Evolutionary conservation across 2,888 invertebrate species (phyloP).

Genomic region (Agonopterix heracliana): DNA sequence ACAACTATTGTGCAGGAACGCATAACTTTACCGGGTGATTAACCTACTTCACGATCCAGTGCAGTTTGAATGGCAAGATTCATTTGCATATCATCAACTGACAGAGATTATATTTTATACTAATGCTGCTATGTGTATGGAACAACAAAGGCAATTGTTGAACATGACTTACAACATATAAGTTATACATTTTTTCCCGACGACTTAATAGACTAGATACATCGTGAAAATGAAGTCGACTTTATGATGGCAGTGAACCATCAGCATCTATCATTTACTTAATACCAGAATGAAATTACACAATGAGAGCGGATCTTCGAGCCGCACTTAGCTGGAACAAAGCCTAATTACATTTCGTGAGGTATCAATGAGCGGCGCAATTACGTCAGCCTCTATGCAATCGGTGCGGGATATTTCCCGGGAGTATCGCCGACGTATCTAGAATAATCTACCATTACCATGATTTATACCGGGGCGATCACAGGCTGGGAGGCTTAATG

Average conservation of each 20-base stretch:
- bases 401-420: constrained; percentile 64
- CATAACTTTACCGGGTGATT: constrained; percentile 11
- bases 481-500: constrained; percentile 60
- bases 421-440: constrained; percentile 63
- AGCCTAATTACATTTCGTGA: constrained; percentile 69
- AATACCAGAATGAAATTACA: constrained; percentile 52
- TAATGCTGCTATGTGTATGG: neutral
- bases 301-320: constrained; percentile 46
- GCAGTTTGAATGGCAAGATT: constrained; percentile 9
- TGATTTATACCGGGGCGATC: constrained; percentile 70
- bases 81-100: constrained; percentile 11
- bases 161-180: neutral
- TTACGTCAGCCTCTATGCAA: constrained; percentile 63
- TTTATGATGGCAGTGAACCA: constrained; percentile 14
- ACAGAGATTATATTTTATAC: constrained; percentile 6
- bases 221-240: neutral
- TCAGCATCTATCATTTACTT: constrained; percentile 48
- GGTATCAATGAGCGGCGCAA: constrained; percentile 70
- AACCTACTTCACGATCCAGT: constrained; percentile 9
- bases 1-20: constrained; percentile 19
- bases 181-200: constrained; percentile 3
- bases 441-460: constrained; percentile 72
- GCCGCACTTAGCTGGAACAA: constrained; percentile 57
- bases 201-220: neutral
- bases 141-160: neutral